Base-by-base conservation (phyloP, 2,888 invertebrate species). In the Scaptomyza parva region DNA sequence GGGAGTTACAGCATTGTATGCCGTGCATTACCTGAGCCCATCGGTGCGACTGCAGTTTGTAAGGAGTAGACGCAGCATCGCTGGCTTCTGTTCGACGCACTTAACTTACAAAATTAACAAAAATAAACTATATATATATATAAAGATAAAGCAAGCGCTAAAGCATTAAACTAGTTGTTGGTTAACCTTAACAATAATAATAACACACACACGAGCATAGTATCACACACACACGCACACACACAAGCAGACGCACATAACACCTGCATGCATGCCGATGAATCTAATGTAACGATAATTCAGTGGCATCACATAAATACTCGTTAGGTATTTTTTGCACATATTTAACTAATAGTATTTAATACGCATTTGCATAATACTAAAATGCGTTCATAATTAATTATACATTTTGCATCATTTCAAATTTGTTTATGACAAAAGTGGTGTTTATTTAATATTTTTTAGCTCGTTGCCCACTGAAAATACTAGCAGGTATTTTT, bases 31-130 rank as follows among this genome's bases (percentile, higher is more conserved):
- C 89, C 90, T 88, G 65, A 78, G 73, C 60, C 81, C 55, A 33
- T 90, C 88, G 59, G 78, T 74, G 54, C 84, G 85, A 64, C 72
- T 70, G 78, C 89, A 89, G 53, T 89, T 88, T 62, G 68, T 64
- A 17, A 81, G 64, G 20, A 89, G 71, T 59, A 89, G 72, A 60
- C 90, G 89, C 63, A 89, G 84, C 89, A 89, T 89, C 72, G 68
- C 50, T 61, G 50, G 52, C 58, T 66, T 57, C 45, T 35, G 43
- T 63, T 60, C 52, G 51, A 65, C 60, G 39, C 70, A 43, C 60
- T 70, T 76, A 73, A 69, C 65, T 77, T 66, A 76, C 12, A 61
- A 73, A 66, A 78, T 72, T 69, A 80, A 72, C 52, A 61, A 70
- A 61, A 33, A 37, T 8, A 37, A 47, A 6, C 11, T 43, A 43